Base-by-base conservation (phyloP, 2,888 invertebrate genomes). In the Rapana venosa region DNA sequence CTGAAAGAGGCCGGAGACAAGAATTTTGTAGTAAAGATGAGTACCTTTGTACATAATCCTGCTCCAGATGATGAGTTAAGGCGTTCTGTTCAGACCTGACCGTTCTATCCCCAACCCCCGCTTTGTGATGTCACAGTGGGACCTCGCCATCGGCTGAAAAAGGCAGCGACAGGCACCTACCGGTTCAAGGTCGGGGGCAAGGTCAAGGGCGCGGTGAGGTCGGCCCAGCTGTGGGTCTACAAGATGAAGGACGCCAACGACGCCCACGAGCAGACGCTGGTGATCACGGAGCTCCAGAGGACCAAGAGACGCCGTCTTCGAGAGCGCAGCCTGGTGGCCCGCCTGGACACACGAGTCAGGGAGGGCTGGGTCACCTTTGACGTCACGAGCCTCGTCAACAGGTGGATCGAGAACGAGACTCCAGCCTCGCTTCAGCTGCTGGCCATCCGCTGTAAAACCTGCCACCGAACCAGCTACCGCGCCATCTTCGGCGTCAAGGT, bases 181-280 rank as follows among this genome's bases (percentile, higher is more conserved):
- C 91, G 91, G 83, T 94, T 94, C 91, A 91, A 92, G 56, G 87
- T 94, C n/a, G 89, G 92, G 1, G 92, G 91, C 26, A 91, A 93
- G 85, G 91, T 94, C 47, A 88, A 92, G 35, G 93, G 92, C 17
- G 90, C 91, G 20, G 92, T 94, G 17, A 87, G 91, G 15, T 91
- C 93, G 20, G 93, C 94, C 0, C 93, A 94, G 81, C 92, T 95
- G 13, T 94, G 94, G 94, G 91, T 94, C n/a, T 95, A 94, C 90
- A 95, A 95, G 91, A 93, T 93, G 85, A 91, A 91, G 26, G 94
- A 94, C 90, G 92, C 90, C 22, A 92, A 93, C 83, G 94, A 95
- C 85, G 93, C 92, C 17, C 92, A 93, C 85, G 89, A 58, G 15
- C 91, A 93, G 92, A 93, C 93, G 22, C 93, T 93, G 70, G 91